Evolutionary conservation across 1,140 invertebrate genomes (phyloP).

Genomic region (Thereuonema tuberculata): DNA sequence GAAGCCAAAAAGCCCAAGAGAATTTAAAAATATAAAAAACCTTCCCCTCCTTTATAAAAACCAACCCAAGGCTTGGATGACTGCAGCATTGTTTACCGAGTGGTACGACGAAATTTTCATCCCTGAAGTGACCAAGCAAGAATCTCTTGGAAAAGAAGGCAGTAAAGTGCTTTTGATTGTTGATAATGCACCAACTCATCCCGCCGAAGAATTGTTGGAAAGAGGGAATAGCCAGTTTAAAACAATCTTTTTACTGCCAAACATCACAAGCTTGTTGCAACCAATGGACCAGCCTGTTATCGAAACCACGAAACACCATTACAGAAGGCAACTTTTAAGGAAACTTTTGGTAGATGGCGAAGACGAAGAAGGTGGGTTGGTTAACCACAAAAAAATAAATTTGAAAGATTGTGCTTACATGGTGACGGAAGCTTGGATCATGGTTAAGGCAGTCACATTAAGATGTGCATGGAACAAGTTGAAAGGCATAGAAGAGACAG

Average conservation of each 20-base stretch:
- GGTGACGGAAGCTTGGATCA: neutral
- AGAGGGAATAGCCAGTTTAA: neutral
- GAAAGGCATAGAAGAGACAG: neutral
- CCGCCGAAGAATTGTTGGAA: neutral
- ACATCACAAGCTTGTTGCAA: neutral
- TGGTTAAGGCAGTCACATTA: neutral
- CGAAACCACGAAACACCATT: neutral
- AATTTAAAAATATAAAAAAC: neutral
- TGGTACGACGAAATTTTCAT: conserved; percentile 2
- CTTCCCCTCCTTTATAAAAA: neutral
- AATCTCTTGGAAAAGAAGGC: neutral
- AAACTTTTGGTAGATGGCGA: neutral
- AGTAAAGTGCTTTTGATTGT: too few relatives aligned
- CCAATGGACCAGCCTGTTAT: neutral
- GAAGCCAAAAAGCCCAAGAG: neutral
- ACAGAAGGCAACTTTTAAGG: neutral
- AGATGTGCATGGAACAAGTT: neutral
- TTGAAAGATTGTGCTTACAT: neutral
- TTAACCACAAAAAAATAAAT: neutral
- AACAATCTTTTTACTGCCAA: neutral
- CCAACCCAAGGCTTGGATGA: neutral
- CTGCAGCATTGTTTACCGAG: neutral
- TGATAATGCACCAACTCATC: neutral
- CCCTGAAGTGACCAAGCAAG: neutral
- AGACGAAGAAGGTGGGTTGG: neutral